A percentile compares a stretch with the other conserved stretches of the same genome.
Evolutionary conservation across 2,888 invertebrate species (phyloP).

Genomic region (Siphonodentalium dalli): DNA sequence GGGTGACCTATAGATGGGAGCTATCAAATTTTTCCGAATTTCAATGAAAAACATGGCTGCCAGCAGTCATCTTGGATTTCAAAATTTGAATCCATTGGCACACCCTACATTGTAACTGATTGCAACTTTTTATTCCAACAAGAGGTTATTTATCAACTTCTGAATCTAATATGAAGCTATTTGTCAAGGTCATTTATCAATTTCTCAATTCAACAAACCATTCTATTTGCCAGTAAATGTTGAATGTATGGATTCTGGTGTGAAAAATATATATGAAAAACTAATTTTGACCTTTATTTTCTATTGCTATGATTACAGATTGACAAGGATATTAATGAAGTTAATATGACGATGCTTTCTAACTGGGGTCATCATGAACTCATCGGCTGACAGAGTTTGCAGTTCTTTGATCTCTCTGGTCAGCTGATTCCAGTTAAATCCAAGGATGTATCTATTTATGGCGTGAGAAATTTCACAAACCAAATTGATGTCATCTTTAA

Average conservation of each 20-base stretch:
- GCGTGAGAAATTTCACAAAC: constrained; percentile 43
- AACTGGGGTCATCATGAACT: constrained; percentile 62
- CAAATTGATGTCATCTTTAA: constrained; percentile 52
- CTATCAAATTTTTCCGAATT: too few species aligned
- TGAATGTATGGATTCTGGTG: neutral
- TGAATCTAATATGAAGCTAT: too few species aligned
- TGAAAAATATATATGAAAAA: neutral
- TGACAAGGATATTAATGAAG: constrained; percentile 29
- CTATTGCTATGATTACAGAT: too few species aligned
- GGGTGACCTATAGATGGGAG: too few species aligned
- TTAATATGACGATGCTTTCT: constrained; percentile 49
- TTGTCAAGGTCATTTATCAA: too few species aligned
- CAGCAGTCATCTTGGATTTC: too few species aligned
- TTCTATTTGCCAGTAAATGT: neutral
- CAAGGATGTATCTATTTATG: constrained; percentile 44
- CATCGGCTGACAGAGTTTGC: constrained; percentile 62
- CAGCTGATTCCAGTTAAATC: constrained; percentile 43
- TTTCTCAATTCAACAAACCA: neutral
- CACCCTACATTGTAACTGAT: too few species aligned
- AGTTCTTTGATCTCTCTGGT: constrained; percentile 51
- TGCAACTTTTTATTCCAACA: too few species aligned
- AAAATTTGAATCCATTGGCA: too few species aligned
- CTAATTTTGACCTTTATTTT: too few species aligned
- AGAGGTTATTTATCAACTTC: too few species aligned
- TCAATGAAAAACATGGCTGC: too few species aligned